Conservation (phyloP, 2,113 vertebrate genomes). For the Corydoras sp. region DNA sequence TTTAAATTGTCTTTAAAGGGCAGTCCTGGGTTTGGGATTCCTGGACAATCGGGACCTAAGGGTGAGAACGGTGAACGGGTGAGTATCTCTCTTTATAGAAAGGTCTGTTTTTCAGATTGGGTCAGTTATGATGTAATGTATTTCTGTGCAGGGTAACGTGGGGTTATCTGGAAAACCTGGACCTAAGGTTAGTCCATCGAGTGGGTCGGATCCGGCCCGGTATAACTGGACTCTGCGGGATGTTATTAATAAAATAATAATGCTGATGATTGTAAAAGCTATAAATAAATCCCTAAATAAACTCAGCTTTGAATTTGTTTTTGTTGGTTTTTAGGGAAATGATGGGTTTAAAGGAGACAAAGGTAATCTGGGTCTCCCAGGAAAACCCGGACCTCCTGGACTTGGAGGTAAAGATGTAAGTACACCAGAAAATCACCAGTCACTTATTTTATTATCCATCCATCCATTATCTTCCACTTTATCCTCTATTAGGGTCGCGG, state of each 20-base stretch:
- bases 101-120: no score
- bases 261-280: neutral
- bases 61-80: constrained; percentile 83
- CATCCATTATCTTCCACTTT: no score
- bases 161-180: constrained; percentile 85
- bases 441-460: neutral
- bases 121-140: neutral
- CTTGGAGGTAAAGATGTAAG: constrained; percentile 95
- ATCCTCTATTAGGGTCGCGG: no score
- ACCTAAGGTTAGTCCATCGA: constrained; percentile 67
- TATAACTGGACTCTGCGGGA: neutral
- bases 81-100: constrained; percentile 45
- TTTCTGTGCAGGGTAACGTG: constrained; percentile 75
- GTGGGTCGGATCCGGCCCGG: no score
- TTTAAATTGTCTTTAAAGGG: constrained; percentile 58
- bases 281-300: neutral
- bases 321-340: constrained; percentile 65
- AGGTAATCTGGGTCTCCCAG: constrained; percentile 63
- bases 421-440: constrained; percentile 50
- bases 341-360: constrained; percentile 70
- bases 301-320: neutral
- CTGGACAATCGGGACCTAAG: constrained; percentile 76
- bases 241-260: neutral
- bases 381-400: constrained; percentile 70
- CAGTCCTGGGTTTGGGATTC: constrained; percentile 80